Evolutionary conservation across 30 jellyfish, hydroid and myxozoan species (phyloP).

Genomic region (Sanderia malayensis): DNA sequence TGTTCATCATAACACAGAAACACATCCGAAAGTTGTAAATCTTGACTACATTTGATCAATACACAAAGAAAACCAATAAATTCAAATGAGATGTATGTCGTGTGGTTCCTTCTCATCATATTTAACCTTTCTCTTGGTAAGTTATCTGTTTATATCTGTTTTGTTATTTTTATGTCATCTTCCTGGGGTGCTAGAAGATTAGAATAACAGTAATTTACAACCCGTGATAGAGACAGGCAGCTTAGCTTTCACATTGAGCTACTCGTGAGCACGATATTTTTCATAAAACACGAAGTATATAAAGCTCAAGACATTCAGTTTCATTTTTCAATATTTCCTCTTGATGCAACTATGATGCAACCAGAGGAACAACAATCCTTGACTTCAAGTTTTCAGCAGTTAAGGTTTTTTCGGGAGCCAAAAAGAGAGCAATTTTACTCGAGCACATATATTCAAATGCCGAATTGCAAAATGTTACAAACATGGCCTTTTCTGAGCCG

Average conservation of each 20-base stretch:
- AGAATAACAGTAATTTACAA: background rate
- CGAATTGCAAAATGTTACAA: too few relatives aligned
- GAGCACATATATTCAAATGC: too few relatives aligned
- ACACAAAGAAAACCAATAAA: too few relatives aligned
- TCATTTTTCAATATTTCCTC: too few relatives aligned
- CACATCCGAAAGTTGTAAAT: slow-evolving; percentile 52
- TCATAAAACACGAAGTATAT: background rate
- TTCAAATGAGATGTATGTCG: background rate
- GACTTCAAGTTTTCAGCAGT: too few relatives aligned
- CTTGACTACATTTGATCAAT: background rate
- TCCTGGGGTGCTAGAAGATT: slow-evolving; percentile 58
- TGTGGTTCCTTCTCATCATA: slow-evolving; percentile 41
- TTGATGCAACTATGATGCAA: too few relatives aligned
- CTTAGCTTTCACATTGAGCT: background rate
- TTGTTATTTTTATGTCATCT: slow-evolving; percentile 7
- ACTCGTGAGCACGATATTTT: background rate
- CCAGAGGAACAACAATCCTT: too few relatives aligned
- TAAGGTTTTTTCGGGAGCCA: too few relatives aligned
- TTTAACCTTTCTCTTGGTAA: slow-evolving; percentile 30
- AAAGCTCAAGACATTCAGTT: background rate
- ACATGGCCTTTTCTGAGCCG: too few relatives aligned
- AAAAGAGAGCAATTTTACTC: too few relatives aligned
- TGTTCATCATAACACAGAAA: slow-evolving; percentile 35
- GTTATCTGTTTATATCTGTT: slow-evolving; percentile 1
- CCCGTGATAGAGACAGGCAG: background rate